Percentiles rank a stretch among this genome's conserved stretches.
Evolutionary conservation across 2,113 vertebrate species (phyloP).

Genomic region (Serilophus lunatus): DNA sequence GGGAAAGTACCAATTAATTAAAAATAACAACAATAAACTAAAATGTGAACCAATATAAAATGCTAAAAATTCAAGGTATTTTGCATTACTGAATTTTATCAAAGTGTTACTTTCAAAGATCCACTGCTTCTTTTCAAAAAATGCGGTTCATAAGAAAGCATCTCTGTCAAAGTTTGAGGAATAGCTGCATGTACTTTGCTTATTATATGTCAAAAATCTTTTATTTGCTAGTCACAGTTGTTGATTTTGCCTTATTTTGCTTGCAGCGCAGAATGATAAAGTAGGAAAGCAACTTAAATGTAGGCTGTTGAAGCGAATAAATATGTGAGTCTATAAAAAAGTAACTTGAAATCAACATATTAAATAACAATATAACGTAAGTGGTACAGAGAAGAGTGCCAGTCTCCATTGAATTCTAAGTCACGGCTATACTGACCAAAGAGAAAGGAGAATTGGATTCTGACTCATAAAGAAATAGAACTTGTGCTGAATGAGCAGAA

Average conservation of each 20-base stretch:
- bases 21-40: neutral
- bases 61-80: neutral
- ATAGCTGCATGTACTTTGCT: neutral
- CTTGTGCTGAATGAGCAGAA: neutral
- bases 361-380: neutral
- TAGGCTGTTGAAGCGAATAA: neutral
- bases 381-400: neutral
- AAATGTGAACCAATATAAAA: neutral
- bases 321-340: neutral
- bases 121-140: neutral
- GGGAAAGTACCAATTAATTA: neutral
- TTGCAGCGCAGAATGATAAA: neutral
- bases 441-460: neutral
- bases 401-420: neutral
- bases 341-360: neutral
- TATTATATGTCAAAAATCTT: neutral
- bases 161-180: neutral
- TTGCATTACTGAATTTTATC: neutral
- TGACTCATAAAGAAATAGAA: neutral
- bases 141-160: neutral
- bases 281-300: neutral
- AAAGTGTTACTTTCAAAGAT: neutral
- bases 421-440: neutral
- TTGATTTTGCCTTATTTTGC: neutral
- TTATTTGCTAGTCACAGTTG: neutral